These are phyloP conservation scores for Boleophthalmus pectinirostris DNA, from an alignment of 2,113 vertebrate species.

Conservation along the genomic window DNA sequence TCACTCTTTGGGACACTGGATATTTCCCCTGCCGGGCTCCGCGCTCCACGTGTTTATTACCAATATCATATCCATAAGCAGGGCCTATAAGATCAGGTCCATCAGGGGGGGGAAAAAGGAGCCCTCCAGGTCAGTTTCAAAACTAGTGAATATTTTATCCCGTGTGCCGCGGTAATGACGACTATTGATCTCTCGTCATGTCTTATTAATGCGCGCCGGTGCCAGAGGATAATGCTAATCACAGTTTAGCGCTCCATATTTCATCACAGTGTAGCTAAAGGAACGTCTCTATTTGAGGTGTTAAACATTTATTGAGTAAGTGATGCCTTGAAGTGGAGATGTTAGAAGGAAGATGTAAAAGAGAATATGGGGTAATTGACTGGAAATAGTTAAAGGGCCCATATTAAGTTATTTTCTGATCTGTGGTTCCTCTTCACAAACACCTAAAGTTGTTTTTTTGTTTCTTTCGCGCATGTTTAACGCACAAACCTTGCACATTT, in stretches of 20 bases:
- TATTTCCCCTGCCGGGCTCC: slow-evolving; percentile 62
- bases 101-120: slow-evolving; percentile 42
- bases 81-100: slow-evolving; percentile 27
- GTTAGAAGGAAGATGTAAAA: neutral
- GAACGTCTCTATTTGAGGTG: slow-evolving; percentile 33
- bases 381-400: neutral
- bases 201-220: slow-evolving; percentile 77
- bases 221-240: slow-evolving; percentile 71
- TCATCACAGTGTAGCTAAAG: slow-evolving; percentile 47
- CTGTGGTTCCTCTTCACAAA: too few relatives aligned
- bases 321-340: neutral
- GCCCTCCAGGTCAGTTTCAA: slow-evolving; percentile 72
- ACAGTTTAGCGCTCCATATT: slow-evolving; percentile 51
- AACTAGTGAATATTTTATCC: slow-evolving; percentile 79
- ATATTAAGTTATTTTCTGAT: too few relatives aligned
- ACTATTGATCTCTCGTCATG: slow-evolving; percentile 80
- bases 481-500: too few relatives aligned
- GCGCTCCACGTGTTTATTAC: slow-evolving; percentile 70
- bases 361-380: neutral
- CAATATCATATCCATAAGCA: slow-evolving; percentile 40
- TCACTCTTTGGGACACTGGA: slow-evolving; percentile 57
- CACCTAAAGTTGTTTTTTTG: too few relatives aligned
- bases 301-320: neutral
- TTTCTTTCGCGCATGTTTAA: too few relatives aligned
- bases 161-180: slow-evolving; percentile 67